Evolutionary conservation across 2,113 vertebrate genomes (phyloP).

Genomic region (Himantopus leucocephalus): DNA sequence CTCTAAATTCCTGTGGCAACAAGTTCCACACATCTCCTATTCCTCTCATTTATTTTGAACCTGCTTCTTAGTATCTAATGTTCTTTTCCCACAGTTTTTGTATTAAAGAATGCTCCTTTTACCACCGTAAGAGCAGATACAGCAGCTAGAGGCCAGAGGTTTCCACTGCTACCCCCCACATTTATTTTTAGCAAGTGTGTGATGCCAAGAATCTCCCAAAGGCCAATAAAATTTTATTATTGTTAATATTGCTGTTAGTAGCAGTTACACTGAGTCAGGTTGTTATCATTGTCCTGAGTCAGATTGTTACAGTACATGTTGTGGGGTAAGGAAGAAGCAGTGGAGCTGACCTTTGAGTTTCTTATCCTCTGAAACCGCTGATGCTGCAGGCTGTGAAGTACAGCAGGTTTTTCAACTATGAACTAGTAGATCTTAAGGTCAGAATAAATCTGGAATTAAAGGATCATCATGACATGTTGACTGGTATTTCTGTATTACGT

Average conservation of each 20-base stretch:
- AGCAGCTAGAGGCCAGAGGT: neutral
- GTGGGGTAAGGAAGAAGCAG: conserved; percentile 8
- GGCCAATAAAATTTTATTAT: conserved; percentile 59
- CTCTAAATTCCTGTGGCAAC: neutral
- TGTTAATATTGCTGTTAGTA: conserved; percentile 40
- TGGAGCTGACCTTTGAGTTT: conserved; percentile 65
- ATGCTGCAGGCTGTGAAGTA: conserved; percentile 47
- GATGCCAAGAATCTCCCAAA: neutral
- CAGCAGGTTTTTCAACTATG: conserved; percentile 30
- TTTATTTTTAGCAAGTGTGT: conserved; percentile 12
- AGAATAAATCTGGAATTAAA: conserved; percentile 27
- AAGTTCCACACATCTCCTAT: neutral
- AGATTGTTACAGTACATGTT: conserved; percentile 30
- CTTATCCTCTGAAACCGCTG: conserved; percentile 63
- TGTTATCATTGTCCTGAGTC: conserved; percentile 31
- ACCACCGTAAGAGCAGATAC: neutral
- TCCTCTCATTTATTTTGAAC: neutral
- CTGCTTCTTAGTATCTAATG: neutral
- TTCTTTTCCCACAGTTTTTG: neutral
- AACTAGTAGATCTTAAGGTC: conserved; percentile 28
- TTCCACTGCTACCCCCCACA: neutral
- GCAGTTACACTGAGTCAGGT: conserved; percentile 14
- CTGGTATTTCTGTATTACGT: neutral
- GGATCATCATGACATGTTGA: neutral
- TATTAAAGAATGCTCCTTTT: neutral